phyloP scores from a whole-genome alignment of 35 echinoderm and acorn worm genomes.

The Heliocidaris tuberculata region DNA sequence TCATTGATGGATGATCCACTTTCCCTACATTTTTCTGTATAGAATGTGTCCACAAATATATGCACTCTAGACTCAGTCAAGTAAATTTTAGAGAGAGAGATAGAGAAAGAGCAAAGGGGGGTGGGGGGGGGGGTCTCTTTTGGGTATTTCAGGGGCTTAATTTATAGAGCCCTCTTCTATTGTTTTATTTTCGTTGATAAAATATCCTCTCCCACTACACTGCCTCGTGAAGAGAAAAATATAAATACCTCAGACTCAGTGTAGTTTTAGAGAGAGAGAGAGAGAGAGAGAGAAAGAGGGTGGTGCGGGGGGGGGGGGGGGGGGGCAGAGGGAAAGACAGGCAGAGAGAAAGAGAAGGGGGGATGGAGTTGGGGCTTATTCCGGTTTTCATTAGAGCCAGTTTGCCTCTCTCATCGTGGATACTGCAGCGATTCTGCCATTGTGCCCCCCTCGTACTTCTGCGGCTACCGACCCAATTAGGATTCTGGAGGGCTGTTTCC shows the following conservation, averaged over 20 bases:
- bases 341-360: neutral
- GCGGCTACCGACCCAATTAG: neutral
- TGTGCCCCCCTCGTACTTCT: neutral
- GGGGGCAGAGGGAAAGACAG: neutral
- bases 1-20: no score
- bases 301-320: neutral
- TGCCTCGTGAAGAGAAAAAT: no score
- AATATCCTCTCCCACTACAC: no score
- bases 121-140: no score
- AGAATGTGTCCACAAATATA: no score
- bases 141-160: no score
- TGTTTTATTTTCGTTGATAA: no score
- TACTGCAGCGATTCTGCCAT: neutral
- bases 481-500: slow-evolving; percentile 1
- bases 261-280: neutral
- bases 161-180: no score
- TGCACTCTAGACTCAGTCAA: no score
- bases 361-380: neutral
- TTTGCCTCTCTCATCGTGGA: neutral
- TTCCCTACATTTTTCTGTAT: no score
- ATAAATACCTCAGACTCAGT: no score
- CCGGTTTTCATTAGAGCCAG: neutral
- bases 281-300: neutral
- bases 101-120: no score
- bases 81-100: neutral